Base-by-base conservation (phyloP, 1,140 invertebrate genomes). In the Drosophila kurseongensis region DNA sequence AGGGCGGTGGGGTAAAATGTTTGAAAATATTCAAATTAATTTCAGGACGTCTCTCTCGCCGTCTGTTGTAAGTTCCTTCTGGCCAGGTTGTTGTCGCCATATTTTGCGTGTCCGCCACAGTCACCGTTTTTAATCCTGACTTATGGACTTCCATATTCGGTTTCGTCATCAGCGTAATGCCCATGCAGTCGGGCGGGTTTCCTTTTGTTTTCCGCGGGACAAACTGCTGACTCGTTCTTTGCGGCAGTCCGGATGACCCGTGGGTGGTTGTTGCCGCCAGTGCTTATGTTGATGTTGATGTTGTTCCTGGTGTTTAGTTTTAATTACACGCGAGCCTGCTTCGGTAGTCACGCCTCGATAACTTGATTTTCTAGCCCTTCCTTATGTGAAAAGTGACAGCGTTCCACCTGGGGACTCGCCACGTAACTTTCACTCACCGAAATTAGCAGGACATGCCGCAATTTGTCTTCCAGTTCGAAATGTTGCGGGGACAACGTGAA, bases 11-110 rank as follows among this genome's bases (percentile, higher is more conserved):
- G 44, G 27, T 14, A 45, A 78, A 80, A 76, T 59, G 66, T 76
- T 73, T 67, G 62, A 65, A 85, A 88, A 89, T 89, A 71, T 84
- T 89, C 63, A 88, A 88, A 89, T 88, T 88, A 88, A 89, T 89
- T 88, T 84, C 74, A 78, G 67, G 69, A 77, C 57, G 32, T 44
- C 36, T 35, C 48, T 32, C 14, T 36, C 10, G 32, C 36, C 16
- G 56, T 29, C 42, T 68, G 66, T 65, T 68, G 63, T 23, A 45
- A 40, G 58, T 60, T 74, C 38, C 52, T 69, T 51, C 75, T 77
- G 73, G 68, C 73, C 73, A 76, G 61, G 74, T 77, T 78, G 63
- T 75, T 71, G 50, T 58, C 71, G 73, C 62, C 62, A 82, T 86
- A 83, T 88, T 86, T 86, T 83, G 83, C 69, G 69, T 86, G 78